These are phyloP conservation scores for Charanyca ferruginea DNA, from an alignment of 2,888 invertebrate species.

Conservation along the genomic window DNA sequence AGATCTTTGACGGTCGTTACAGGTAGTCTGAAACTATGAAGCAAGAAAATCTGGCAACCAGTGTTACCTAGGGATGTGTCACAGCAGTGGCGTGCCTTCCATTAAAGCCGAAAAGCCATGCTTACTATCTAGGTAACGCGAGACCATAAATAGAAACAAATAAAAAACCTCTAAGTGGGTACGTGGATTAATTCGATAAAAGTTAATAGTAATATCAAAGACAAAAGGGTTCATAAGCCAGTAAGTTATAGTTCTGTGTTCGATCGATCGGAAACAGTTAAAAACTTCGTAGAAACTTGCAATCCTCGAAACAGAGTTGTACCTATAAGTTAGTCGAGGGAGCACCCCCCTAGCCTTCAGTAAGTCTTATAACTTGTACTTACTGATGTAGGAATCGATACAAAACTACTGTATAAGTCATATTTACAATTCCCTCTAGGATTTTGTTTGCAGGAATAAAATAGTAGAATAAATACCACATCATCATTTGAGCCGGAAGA, in stretches of 20 bases:
- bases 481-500: too few species aligned
- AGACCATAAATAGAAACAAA: too few species aligned
- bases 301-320: conserved; percentile 42
- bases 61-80: too few species aligned
- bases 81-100: too few species aligned
- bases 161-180: too few species aligned
- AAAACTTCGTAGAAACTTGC: conserved; percentile 38
- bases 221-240: not conserved
- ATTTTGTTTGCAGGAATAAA: not conserved
- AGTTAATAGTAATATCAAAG: not conserved
- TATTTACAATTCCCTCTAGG: conserved; percentile 14
- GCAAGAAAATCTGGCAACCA: too few species aligned
- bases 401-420: conserved; percentile 5
- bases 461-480: not conserved
- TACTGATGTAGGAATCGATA: conserved; percentile 8
- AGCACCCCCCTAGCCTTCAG: conserved; percentile 27
- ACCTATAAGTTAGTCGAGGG: conserved; percentile 33
- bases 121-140: too few species aligned
- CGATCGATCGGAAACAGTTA: conserved; percentile 39
- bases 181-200: not conserved
- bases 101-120: too few species aligned
- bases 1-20: too few species aligned
- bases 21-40: too few species aligned
- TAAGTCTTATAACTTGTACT: conserved; percentile 34
- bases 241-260: conserved; percentile 18